Conservation (phyloP, 2,888 invertebrate genomes). For the Eustalomyia histrio region DNA sequence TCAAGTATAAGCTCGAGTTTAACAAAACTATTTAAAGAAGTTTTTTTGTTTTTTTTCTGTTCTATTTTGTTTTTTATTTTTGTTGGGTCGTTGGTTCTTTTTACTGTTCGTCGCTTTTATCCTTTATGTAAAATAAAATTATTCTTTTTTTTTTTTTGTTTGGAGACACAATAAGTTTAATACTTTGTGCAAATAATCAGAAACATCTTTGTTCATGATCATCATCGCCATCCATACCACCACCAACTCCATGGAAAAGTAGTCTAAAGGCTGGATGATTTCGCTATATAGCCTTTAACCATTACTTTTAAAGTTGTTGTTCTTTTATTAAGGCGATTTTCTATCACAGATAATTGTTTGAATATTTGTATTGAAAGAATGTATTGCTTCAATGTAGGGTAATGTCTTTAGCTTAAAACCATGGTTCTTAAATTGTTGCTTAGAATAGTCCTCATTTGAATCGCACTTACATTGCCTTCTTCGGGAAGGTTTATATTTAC, state of each 20-base stretch:
- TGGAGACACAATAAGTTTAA: neutral
- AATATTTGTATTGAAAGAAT: too few species aligned
- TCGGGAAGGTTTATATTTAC: too few species aligned
- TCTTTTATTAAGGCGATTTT: neutral
- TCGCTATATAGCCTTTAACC: neutral
- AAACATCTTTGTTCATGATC: neutral
- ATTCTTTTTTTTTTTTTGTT: neutral
- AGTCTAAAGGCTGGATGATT: neutral
- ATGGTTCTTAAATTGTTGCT: too few species aligned
- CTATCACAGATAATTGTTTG: neutral
- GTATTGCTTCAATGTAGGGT: too few species aligned
- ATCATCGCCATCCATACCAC: neutral
- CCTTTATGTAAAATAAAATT: neutral
- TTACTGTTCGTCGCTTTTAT: neutral
- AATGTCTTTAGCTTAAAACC: too few species aligned
- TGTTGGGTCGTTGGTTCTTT: neutral
- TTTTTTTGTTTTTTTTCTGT: neutral
- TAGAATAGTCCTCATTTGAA: too few species aligned
- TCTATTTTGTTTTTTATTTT: neutral
- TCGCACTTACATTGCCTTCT: too few species aligned
- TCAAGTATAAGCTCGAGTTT: neutral
- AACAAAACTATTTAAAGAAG: neutral
- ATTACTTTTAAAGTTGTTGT: neutral
- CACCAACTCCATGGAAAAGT: neutral
- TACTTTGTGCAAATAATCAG: neutral